Percentiles rank a stretch among this genome's conserved stretches.
Evolutionary conservation across 2,113 vertebrate species (phyloP).

Genomic region (Nestor notabilis): DNA sequence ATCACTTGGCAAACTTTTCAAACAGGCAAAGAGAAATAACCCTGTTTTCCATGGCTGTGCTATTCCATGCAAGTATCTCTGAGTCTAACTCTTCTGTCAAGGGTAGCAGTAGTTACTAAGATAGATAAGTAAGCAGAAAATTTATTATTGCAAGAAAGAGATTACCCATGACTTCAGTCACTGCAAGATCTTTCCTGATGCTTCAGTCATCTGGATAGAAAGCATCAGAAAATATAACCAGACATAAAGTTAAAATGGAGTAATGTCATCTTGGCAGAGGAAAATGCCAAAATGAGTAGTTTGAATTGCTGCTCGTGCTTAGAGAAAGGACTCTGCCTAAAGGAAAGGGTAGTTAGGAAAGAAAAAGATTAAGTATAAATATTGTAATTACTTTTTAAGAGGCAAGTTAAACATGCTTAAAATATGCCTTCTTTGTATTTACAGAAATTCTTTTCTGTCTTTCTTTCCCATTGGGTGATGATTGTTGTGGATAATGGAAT

Average conservation of each 20-base stretch:
- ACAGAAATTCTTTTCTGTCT: conserved; percentile 67
- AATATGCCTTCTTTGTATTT: conserved; percentile 74
- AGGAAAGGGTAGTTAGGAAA: conserved; percentile 44
- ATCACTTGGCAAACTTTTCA: conserved; percentile 58
- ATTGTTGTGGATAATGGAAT: conserved; percentile 61
- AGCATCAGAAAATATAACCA: conserved; percentile 23
- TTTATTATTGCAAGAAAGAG: conserved; percentile 26
- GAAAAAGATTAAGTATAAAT: conserved; percentile 54
- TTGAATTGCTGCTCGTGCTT: conserved; percentile 23
- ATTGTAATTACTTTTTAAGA: conserved; percentile 63
- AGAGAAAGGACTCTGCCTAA: conserved; percentile 49
- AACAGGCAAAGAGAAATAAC: conserved; percentile 25
- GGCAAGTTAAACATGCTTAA: conserved; percentile 66
- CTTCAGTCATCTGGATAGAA: conserved; percentile 54
- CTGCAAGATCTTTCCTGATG: conserved; percentile 37
- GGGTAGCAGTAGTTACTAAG: background rate
- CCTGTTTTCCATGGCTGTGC: conserved; percentile 18
- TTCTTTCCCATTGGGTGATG: conserved; percentile 57
- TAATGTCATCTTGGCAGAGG: conserved; percentile 54
- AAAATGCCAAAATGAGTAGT: conserved; percentile 23
- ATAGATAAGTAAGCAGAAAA: conserved; percentile 40
- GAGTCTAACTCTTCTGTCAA: background rate
- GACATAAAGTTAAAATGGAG: conserved; percentile 44
- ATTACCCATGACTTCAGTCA: conserved; percentile 23
- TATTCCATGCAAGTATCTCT: background rate